Evolutionary conservation across 2,888 invertebrate genomes (phyloP), one percentile per base, ranked within the genome.

Genomic region (Euspilapteryx auroguttella): DNA sequence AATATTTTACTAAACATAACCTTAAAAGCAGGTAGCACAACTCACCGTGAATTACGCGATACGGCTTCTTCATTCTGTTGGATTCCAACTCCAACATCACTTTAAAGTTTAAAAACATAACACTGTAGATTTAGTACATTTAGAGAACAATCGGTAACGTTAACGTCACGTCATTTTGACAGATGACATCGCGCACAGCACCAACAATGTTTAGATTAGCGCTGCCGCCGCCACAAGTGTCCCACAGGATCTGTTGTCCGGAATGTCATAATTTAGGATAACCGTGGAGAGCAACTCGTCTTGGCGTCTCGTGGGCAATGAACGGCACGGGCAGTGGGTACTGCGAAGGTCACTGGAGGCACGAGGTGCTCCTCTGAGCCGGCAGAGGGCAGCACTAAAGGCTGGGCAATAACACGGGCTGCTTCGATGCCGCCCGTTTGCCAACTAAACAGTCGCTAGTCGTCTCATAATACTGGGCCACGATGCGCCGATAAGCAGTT

Each of bases 401-500:
- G 37, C 38, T 33, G 36, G 34, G 40, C 35, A 35, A 31, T 41
- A 35, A 31, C 37, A 55, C 69, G 62, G 57, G 64, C 50, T 49
- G 42, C 59, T 53, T 40, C 52, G 41, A 36, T 50, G 64, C 54
- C 53, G 65, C 68, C 64, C 66, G 66, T 63, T 61, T 61, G 56
- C 59, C 66, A 68, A 73, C 71, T 69, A 65, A 59, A 53, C 54
- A 55, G 45, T n/a, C n/a, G n/a, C n/a, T n/a, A n/a, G n/a, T n/a
- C n/a, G n/a, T n/a, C n/a, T n/a, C n/a, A n/a, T n/a, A n/a, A n/a
- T n/a, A n/a, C n/a, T n/a, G 42, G 41, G n/a, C 28, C 54, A 48
- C 50, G 65, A 66, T 66, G 68, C 59, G 55, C 56, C 65, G 73
- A 73, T 73, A 71, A 71, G 69, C 63, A 54, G n/a, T n/a, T n/a